phyloP scores from a whole-genome alignment of 2,888 invertebrate genomes.

The Patella depressa region DNA sequence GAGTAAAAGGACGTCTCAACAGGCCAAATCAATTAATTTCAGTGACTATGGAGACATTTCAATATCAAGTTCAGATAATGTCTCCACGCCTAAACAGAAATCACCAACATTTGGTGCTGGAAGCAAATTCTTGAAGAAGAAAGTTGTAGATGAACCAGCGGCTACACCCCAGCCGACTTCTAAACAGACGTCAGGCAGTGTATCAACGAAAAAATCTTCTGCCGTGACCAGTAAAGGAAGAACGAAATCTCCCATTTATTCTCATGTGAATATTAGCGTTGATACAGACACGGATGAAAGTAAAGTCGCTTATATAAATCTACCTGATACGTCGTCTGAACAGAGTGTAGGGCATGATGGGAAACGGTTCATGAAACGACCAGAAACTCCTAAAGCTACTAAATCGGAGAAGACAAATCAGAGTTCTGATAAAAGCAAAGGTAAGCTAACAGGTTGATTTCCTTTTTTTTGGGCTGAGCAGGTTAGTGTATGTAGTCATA shows the following conservation, averaged over 20 bases:
- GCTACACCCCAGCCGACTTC: constrained; percentile 39
- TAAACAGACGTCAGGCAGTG: constrained; percentile 33
- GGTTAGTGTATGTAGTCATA: too few relatives aligned
- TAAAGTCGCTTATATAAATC: constrained; percentile 9
- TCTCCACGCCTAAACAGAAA: constrained; percentile 33
- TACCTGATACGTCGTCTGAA: constrained; percentile 32
- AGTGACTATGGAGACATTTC: constrained; percentile 62
- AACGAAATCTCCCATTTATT: constrained; percentile 36
- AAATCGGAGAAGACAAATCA: constrained; percentile 14
- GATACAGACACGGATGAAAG: constrained; percentile 55
- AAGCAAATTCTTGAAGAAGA: constrained; percentile 61
- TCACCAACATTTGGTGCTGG: constrained; percentile 36
- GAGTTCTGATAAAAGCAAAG: constrained; percentile 6
- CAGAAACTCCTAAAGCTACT: constrained; percentile 23
- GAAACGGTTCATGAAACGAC: constrained; percentile 37
- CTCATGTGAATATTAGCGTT: constrained; percentile 38
- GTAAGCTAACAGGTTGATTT: not conserved
- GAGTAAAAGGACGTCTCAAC: constrained; percentile 54
- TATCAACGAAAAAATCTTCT: constrained; percentile 51
- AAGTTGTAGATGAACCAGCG: constrained; percentile 38
- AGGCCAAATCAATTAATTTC: constrained; percentile 54
- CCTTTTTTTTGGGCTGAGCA: too few relatives aligned
- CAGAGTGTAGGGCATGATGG: constrained; percentile 34
- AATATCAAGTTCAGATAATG: constrained; percentile 56
- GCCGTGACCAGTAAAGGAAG: constrained; percentile 53